phyloP scores from a whole-genome alignment of 2,888 invertebrate genomes.

The Drosophila quasianomalipes region DNA sequence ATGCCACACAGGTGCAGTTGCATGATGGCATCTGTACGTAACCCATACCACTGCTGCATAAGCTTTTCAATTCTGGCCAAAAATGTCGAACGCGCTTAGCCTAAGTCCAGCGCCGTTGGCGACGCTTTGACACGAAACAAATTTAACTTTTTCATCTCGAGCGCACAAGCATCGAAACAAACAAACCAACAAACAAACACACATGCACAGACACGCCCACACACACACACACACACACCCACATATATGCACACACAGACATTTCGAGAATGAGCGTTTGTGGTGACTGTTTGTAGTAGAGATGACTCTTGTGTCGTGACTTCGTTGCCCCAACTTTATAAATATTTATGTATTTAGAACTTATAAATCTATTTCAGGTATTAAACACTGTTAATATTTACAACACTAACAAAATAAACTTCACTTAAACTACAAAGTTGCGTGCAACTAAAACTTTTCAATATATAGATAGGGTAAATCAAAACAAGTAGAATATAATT shows the following conservation, averaged over 20 bases:
- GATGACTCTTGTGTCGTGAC: constrained; percentile 21
- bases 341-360: not conserved
- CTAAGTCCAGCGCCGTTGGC: constrained; percentile 66
- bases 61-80: constrained; percentile 72
- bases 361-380: not conserved
- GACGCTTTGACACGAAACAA: constrained; percentile 81
- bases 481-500: not conserved
- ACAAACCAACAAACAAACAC: constrained; percentile 23
- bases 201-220: constrained; percentile 12
- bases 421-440: not conserved
- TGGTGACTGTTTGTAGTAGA: constrained; percentile 1
- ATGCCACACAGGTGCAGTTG: constrained; percentile 37
- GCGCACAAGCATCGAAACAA: constrained; percentile 53
- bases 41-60: constrained; percentile 1
- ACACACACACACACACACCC: constrained; percentile 23
- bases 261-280: constrained; percentile 3
- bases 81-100: constrained; percentile 79
- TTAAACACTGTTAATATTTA: not conserved
- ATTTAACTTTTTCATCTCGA: constrained; percentile 80
- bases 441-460: not conserved
- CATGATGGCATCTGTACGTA: constrained; percentile 41
- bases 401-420: not conserved
- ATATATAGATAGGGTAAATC: not conserved
- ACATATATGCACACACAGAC: constrained; percentile 17
- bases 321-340: not conserved